Base-by-base conservation (phyloP, 2,113 vertebrate species). In the Platichthys stellatus region DNA sequence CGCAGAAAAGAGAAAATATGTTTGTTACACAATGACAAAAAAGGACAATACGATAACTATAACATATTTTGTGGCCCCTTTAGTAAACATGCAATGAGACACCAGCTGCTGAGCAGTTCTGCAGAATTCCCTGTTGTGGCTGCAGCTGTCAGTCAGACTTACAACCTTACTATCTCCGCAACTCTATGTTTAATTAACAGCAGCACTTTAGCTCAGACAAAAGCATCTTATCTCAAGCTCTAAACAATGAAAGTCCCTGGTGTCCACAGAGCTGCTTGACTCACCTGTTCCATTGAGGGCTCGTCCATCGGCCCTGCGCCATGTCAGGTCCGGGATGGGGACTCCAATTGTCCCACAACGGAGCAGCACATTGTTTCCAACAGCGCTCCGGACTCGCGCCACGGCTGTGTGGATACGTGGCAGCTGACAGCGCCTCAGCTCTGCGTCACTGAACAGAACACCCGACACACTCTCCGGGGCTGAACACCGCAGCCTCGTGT, bases 291-390 rank as follows among this genome's bases (percentile, higher is more conserved):
- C 96, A 0, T 97, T 99, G 0, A 98, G 78, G 7, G 75, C 90
- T 49, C 86, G 93, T 31, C 96, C 95, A 0, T 96, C 96, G 13
- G 93, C 94, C 86, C 95, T 96, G 61, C 93, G 95, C 98, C 97
- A 99, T 47, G 93, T 95, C 90, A 99, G 91, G 53, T 97, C 96
- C 0, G 98, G 98, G 53, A 96, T 92, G 13, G 97, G 97, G 24
- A 98, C 92, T 0, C 98, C 98, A 0, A 96, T 95, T 38, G 98
- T 97, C 11, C 97, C 97, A 9, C 98, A 99, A 0, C 96, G 95
- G 17, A 99, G 93, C 38, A 98, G 76, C 31, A 97, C 96, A 0
- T 96, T 96, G 88, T 96, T 98, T 35, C 97, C 98, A 40, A 96
- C 84, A n/a, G 95, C 93, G 1, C 96, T 97, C 56, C 92, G 94